phyloP scores from a whole-genome alignment of 2,888 invertebrate species.

The Dione juno region DNA sequence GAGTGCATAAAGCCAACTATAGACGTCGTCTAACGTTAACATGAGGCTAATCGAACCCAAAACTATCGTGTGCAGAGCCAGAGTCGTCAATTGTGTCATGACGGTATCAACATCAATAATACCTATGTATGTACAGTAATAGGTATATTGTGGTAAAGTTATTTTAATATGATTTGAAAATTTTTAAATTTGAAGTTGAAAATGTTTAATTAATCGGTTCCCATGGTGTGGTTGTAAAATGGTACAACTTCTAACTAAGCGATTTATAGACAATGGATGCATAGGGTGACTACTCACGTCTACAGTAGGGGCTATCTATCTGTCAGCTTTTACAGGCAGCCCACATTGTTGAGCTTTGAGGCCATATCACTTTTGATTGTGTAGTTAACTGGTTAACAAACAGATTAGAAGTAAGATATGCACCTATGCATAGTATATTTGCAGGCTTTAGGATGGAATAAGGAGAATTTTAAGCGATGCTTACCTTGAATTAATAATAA shows the following conservation, averaged over 20 bases:
- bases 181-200: no score
- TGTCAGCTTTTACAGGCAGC: conserved; percentile 30
- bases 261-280: conserved; percentile 35
- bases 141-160: no score
- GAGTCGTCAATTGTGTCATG: no score
- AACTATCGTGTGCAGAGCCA: no score
- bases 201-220: background rate
- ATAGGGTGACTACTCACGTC: conserved; percentile 34
- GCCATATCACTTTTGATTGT: conserved; percentile 8
- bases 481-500: no score
- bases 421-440: background rate
- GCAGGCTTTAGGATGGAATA: background rate
- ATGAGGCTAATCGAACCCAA: no score
- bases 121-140: no score
- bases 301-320: conserved; percentile 30
- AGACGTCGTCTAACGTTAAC: no score
- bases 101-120: no score
- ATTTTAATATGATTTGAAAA: no score
- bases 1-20: no score
- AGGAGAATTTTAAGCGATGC: no score
- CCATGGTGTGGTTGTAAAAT: conserved; percentile 4
- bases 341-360: conserved; percentile 28
- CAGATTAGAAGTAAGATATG: background rate
- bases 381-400: background rate
- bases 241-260: conserved; percentile 7